A percentile compares a stretch with the other conserved stretches of the same genome.
Evolutionary conservation across 2,797 vertebrate genomes (phyloP).

Genomic region (Kryptolebias ocellatus): DNA sequence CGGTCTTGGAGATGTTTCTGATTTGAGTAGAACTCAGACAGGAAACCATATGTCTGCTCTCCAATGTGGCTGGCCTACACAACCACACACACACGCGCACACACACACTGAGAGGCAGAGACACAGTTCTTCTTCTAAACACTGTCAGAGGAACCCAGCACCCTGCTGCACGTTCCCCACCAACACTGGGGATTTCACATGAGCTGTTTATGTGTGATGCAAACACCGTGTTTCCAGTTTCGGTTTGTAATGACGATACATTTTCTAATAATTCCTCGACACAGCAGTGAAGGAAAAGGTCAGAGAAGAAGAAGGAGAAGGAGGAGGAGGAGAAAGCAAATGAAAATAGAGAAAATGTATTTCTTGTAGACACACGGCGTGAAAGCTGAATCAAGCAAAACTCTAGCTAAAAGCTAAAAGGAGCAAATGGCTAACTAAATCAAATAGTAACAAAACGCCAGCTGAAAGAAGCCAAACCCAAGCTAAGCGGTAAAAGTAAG

Average conservation of each 20-base stretch:
- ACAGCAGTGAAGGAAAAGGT: not conserved
- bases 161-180: slow-evolving; percentile 22
- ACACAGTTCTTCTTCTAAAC: slow-evolving; percentile 15
- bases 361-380: too few species aligned
- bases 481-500: too few species aligned
- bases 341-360: too few species aligned
- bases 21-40: slow-evolving; percentile 93
- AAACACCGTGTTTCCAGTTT: slow-evolving; percentile 45
- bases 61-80: slow-evolving; percentile 47
- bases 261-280: slow-evolving; percentile 11
- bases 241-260: slow-evolving; percentile 41
- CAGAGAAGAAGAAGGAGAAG: not conserved
- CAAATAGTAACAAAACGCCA: too few species aligned
- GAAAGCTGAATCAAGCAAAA: too few species aligned
- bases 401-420: too few species aligned
- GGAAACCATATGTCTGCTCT: slow-evolving; percentile 95
- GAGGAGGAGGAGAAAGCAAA: not conserved
- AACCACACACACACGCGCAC: not conserved
- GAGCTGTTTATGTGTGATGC: slow-evolving; percentile 28
- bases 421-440: too few species aligned
- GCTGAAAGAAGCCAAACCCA: too few species aligned
- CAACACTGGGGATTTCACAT: slow-evolving; percentile 46
- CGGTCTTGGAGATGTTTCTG: slow-evolving; percentile 88
- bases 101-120: slow-evolving; percentile 3
- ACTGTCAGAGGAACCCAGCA: not conserved